Base-by-base conservation (phyloP, 2,797 vertebrate species). In the Liasis olivaceus region DNA sequence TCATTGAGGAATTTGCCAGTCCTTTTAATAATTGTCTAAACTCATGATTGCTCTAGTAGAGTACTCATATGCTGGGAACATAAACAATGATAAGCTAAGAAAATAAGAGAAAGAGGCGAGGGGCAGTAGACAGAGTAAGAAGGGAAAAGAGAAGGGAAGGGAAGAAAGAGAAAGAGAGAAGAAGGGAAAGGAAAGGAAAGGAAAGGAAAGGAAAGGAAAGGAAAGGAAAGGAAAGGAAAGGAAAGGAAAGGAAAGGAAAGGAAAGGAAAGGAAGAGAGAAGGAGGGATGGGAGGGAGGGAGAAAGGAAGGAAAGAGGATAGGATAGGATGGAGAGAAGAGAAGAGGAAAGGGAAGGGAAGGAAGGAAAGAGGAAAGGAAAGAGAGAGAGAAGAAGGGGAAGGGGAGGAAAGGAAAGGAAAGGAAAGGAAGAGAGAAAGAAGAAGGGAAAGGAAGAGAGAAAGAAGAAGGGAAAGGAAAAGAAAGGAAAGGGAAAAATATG, bases 341-440 rank as follows among this genome's bases (percentile, higher is more conserved):
- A 4, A 5, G 3, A 1, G 36, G 2, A 36, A 36, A 36, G 15
- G 6, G 31, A 3, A 72, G n/a, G n/a, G 28, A 14, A 69, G n/a
- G 31, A 15, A 15, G 0, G 2, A 4, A 12, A 12, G 64, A 12
- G 2, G 14, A n/a, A 12, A n/a, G 11, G 13, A 11, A 58, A 15
- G 26, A 9, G 4, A n/a, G 12, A 28, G 26, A 64, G 26, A 26
- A 4, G 24, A 36, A 14, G 14, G 28, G 1, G 2, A 36, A 2
- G 36, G 36, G 2, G 14, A 9, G 28, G 11, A 12, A 66, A 11
- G 64, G 11, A 12, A 66, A 14, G 26, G 22, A 24, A 63, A 1
- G 11, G 8, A 24, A 13, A 26, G 2, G 24, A 11, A 11, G 3
- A 11, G 58, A 2, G 28, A 31, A 1, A 5, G 4, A 1, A 5